phyloP scores from a whole-genome alignment of 1,140 invertebrate species.

The Batillaria attramentaria region DNA sequence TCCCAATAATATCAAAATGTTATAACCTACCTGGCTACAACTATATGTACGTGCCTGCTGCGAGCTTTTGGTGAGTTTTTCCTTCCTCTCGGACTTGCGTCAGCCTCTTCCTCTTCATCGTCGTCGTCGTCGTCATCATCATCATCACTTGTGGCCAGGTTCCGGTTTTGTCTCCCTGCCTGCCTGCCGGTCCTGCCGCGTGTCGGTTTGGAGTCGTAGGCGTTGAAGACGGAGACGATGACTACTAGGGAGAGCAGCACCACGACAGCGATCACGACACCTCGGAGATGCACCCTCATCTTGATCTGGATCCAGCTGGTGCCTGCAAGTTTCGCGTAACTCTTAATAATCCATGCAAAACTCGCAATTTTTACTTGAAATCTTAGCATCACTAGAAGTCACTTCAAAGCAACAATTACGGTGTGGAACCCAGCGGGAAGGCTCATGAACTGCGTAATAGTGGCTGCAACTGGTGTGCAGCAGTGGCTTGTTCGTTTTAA shows the following conservation, averaged over 20 bases:
- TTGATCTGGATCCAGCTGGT: no score
- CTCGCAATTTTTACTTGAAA: no score
- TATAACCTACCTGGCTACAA: no score
- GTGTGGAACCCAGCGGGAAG: no score
- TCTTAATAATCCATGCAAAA: no score
- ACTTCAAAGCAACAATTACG: neutral
- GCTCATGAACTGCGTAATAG: no score
- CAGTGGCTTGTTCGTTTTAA: no score
- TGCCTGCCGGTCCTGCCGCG: neutral
- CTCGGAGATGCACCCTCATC: constrained; percentile 26
- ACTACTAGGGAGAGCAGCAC: constrained; percentile 3
- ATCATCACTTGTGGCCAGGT: no score
- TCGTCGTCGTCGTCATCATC: neutral
- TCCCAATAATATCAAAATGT: no score
- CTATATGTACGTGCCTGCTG: neutral
- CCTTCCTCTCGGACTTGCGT: neutral
- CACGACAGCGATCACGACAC: constrained; percentile 24
- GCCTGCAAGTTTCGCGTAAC: no score
- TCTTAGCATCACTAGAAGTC: neutral
- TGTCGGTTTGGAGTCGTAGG: neutral
- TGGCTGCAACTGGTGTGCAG: no score
- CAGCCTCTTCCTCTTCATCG: neutral
- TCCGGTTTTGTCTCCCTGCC: no score
- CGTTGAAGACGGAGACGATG: constrained; percentile 28
- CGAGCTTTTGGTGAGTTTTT: neutral